These are phyloP conservation scores for Dione vanillae DNA, from an alignment of 2,888 invertebrate species.

Conservation along the genomic window DNA sequence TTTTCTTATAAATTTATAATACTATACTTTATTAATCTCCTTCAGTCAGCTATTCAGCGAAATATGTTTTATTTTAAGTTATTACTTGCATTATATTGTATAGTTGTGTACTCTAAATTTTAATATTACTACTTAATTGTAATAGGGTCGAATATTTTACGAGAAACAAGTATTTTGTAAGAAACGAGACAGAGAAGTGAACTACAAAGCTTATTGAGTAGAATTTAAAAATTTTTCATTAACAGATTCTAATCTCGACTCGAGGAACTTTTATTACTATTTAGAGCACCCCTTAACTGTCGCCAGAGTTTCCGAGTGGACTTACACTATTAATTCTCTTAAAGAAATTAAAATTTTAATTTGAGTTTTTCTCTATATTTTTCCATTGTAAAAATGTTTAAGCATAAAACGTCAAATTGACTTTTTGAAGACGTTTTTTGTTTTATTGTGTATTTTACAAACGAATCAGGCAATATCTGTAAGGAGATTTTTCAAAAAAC, in stretches of 20 bases:
- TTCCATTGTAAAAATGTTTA: background rate
- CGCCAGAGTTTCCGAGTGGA: conserved; percentile 30
- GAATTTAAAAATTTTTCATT: conserved; percentile 44
- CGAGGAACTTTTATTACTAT: conserved; percentile 45
- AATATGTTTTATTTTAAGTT: too few species aligned
- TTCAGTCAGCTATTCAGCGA: too few species aligned
- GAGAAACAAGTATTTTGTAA: too few species aligned
- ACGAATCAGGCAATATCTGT: too few species aligned
- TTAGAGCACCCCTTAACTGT: conserved; percentile 40
- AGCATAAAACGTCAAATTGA: too few species aligned
- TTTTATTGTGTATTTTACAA: too few species aligned
- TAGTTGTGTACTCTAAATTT: background rate
- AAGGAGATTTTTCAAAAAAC: too few species aligned
- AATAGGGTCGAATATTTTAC: conserved; percentile 11
- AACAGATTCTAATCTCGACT: conserved; percentile 44
- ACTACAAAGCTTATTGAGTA: conserved; percentile 35
- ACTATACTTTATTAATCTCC: too few species aligned
- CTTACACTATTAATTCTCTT: conserved; percentile 4
- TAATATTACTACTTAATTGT: background rate
- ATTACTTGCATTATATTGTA: too few species aligned
- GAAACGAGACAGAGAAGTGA: conserved; percentile 31
- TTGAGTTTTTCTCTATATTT: too few species aligned
- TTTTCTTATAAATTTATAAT: too few species aligned
- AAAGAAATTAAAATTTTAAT: background rate
- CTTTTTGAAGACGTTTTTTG: too few species aligned